Conservation (phyloP, 2,797 vertebrate genomes). For the Gadopsis bispinosus region DNA sequence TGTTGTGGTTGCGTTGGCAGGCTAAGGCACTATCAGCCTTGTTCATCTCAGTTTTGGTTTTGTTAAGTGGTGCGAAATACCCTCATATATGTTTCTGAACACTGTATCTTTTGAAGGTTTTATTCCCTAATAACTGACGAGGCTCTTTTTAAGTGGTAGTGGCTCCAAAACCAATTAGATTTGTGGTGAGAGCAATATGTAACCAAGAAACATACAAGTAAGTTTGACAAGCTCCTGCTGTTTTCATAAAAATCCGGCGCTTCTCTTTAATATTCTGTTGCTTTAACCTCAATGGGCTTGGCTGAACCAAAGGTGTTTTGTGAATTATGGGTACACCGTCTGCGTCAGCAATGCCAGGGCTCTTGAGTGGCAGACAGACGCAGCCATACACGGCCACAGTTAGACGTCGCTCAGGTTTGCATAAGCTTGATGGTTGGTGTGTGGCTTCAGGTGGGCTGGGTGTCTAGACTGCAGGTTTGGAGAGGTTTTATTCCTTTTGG, state of each 20-base stretch:
- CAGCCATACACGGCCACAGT: conserved; percentile 13
- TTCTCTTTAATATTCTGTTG: conserved; percentile 53
- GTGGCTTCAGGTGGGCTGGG: conserved; percentile 52
- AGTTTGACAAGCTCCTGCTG: conserved; percentile 43
- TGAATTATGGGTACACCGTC: conserved; percentile 60
- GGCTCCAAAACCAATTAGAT: conserved; percentile 68
- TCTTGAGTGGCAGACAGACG: conserved; percentile 43
- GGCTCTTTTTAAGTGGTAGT: conserved; percentile 46
- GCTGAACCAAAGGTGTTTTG: conserved; percentile 54
- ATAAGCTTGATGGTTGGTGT: neutral
- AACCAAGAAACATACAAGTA: conserved; percentile 56
- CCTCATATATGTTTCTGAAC: conserved; percentile 49
- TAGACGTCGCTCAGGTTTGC: conserved; percentile 17
- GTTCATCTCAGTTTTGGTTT: conserved; percentile 46
- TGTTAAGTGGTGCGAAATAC: conserved; percentile 54
- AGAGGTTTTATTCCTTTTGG: conserved; percentile 36
- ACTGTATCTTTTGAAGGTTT: conserved; percentile 61
- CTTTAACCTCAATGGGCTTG: conserved; percentile 65
- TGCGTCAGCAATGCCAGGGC: conserved; percentile 44
- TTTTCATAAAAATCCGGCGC: conserved; percentile 37
- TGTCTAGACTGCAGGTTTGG: conserved; percentile 51
- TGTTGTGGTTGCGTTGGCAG: conserved; percentile 23
- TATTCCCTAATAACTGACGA: conserved; percentile 50
- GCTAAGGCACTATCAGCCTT: conserved; percentile 12
- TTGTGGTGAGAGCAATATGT: conserved; percentile 37